phyloP scores from a whole-genome alignment of 2,888 invertebrate species.

The Cyclophora albipunctata region DNA sequence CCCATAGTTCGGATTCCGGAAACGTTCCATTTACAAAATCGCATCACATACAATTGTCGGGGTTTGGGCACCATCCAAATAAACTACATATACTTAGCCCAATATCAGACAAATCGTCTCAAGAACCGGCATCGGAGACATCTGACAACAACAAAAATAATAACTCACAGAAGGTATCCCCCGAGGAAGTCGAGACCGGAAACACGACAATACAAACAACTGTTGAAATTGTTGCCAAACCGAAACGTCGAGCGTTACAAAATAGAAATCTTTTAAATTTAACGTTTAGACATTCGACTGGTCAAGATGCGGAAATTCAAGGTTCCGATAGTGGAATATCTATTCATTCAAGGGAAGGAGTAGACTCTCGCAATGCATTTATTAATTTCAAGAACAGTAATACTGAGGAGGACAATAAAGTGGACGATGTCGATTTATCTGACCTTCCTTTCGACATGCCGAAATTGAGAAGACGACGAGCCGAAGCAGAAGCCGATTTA shows the following conservation, averaged over 20 bases:
- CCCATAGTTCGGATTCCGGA: constrained; percentile 89
- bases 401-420: constrained; percentile 64
- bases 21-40: constrained; percentile 77
- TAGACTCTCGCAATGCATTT: constrained; percentile 79
- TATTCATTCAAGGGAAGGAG: constrained; percentile 86
- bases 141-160: constrained; percentile 87
- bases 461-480: constrained; percentile 82
- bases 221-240: constrained; percentile 71
- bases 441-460: constrained; percentile 94
- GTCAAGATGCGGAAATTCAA: constrained; percentile 84
- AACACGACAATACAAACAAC: constrained; percentile 62
- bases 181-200: constrained; percentile 76
- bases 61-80: constrained; percentile 82
- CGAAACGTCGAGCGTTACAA: constrained; percentile 80
- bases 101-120: constrained; percentile 92
- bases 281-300: constrained; percentile 77
- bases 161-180: constrained; percentile 85
- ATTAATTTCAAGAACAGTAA: constrained; percentile 77
- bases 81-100: constrained; percentile 91
- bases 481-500: constrained; percentile 86
- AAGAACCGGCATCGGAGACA: constrained; percentile 88
- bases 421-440: constrained; percentile 80
- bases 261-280: constrained; percentile 85
- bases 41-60: constrained; percentile 78
- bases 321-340: constrained; percentile 93